Base-by-base conservation (phyloP, 2,113 vertebrate species). In the Brevimyrus niger region DNA sequence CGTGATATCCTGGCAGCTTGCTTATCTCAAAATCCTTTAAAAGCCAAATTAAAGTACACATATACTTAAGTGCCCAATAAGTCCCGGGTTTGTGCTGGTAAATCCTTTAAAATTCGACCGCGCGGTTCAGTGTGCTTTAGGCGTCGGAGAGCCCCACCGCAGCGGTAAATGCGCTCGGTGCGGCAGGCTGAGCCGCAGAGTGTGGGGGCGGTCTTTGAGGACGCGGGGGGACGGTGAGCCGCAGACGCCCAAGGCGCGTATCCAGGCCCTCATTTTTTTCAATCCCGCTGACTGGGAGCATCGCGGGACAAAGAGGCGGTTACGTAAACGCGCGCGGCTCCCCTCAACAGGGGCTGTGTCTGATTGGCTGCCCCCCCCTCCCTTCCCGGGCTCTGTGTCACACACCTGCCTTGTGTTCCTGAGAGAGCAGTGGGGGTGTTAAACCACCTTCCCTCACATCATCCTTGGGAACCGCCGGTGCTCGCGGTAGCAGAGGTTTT, bases 271-370 rank as follows among this genome's bases (percentile, higher is more conserved):
- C 1, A 17, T 76, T 38, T 76, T 55, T 53, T 94, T 92, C 92
- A 46, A 93, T 93, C 94, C 91, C 91, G 92, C 90, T 92, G 92
- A 92, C 93, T 93, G 90, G 84, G 89, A 92, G 93, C 93, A 91
- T 92, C 93, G 90, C 92, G 91, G 92, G 90, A 90, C 91, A 94
- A 93, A 94, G 90, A 93, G 90, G 90, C 89, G 27, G 90, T 91
- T 93, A 91, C 93, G 90, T 93, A 90, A 91, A 94, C 91, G 76
- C 89, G 92, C 92, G 92, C 92, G 91, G 89, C 92, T 89, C 88
- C 93, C 61, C 61, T 31, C 27, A 11, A 87, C 88, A 91, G 92
- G 93, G 73, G 73, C 35, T 80, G 35, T 17, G 21, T 15, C 35
- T 80, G 31, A 80, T 80, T 80, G 73, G 73, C 73, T 80, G 73